phyloP scores from a whole-genome alignment of 2,113 vertebrate species.

The Heterotis niloticus region DNA sequence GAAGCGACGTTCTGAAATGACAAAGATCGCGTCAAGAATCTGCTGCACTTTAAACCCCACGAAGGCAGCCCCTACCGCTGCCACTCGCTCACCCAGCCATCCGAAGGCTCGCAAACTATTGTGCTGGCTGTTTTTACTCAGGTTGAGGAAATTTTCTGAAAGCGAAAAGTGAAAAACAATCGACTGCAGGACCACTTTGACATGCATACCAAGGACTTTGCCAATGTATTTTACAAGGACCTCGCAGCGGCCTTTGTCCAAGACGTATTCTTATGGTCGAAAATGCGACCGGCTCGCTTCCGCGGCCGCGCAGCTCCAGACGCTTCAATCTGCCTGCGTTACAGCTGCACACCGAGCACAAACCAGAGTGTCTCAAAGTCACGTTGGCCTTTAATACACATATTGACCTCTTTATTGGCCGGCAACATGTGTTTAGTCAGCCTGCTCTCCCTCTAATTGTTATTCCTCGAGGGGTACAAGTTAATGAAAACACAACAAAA shows the following conservation, averaged over 20 bases:
- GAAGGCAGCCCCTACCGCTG: not conserved
- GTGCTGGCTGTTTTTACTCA: no score
- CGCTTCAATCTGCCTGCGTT: not conserved
- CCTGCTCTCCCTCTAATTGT: slow-evolving; percentile 23
- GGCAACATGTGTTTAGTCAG: slow-evolving; percentile 30
- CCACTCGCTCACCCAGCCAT: no score
- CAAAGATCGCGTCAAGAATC: not conserved
- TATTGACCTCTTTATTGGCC: slow-evolving; percentile 21
- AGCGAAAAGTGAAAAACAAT: no score
- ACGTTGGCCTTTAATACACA: slow-evolving; percentile 20
- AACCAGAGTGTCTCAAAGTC: slow-evolving; percentile 11
- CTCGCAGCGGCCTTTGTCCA: no score
- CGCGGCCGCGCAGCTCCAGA: not conserved
- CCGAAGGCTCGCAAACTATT: no score
- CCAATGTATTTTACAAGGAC: no score
- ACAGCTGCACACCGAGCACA: not conserved
- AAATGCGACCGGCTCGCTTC: not conserved
- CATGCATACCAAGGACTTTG: no score
- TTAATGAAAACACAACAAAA: slow-evolving; percentile 34
- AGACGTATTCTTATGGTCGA: no score
- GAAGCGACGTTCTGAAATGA: not conserved
- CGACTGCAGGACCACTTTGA: no score
- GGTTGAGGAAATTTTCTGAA: no score
- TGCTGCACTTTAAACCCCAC: not conserved
- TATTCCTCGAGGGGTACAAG: slow-evolving; percentile 28